These are phyloP conservation scores for Orycteropus afer DNA, from an alignment of 2,113 vertebrate species.

Conservation along the genomic window DNA sequence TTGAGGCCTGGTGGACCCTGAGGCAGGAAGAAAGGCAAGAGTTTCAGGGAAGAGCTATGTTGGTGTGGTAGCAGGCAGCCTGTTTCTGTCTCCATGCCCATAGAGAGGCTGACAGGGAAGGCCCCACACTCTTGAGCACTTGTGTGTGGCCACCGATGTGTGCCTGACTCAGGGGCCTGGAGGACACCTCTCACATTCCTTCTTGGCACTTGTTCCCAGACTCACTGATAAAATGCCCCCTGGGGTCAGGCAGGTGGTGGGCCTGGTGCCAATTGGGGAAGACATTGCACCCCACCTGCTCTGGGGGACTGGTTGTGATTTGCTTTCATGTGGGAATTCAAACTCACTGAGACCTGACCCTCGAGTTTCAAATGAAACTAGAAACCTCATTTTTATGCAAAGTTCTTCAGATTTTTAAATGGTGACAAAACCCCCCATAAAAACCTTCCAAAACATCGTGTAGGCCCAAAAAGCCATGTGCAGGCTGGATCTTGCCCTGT, in stretches of 20 bases:
- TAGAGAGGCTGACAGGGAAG: neutral
- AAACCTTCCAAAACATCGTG: neutral
- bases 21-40: neutral
- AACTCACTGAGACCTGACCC: neutral
- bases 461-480: neutral
- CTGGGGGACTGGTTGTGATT: no score
- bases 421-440: neutral
- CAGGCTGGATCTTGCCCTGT: neutral
- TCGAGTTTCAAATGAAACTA: neutral
- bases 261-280: neutral
- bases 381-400: neutral
- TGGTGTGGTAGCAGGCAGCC: no score
- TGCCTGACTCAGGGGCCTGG: neutral
- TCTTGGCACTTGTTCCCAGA: no score
- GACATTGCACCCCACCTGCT: rapidly evolving
- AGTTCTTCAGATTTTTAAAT: neutral
- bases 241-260: neutral
- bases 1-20: conserved; percentile 87
- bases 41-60: neutral
- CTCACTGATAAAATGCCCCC: neutral
- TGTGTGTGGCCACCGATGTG: neutral
- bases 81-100: neutral
- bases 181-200: neutral
- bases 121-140: neutral
- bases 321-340: neutral